These are phyloP conservation scores for Drosophila formosana DNA, from an alignment of 2,888 invertebrate genomes.

Conservation along the genomic window DNA sequence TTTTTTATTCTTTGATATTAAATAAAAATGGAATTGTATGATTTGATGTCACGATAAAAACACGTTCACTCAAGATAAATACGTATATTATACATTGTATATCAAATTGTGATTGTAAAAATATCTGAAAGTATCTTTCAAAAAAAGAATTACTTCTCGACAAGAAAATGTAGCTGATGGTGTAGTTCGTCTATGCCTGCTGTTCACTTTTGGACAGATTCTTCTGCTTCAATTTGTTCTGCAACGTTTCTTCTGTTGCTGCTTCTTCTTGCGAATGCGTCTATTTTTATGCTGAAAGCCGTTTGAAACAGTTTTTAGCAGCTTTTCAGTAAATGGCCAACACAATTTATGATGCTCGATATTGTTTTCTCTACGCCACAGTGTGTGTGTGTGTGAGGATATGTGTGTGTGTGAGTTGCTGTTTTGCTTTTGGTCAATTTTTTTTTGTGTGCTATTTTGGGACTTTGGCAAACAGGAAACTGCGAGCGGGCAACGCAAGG, in stretches of 20 bases:
- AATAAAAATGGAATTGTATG: too few relatives aligned
- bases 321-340: constrained; percentile 53
- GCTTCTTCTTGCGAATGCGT: constrained; percentile 6
- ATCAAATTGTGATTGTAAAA: too few relatives aligned
- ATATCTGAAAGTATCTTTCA: too few relatives aligned
- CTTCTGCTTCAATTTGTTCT: constrained; percentile 11
- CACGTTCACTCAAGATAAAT: too few relatives aligned
- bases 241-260: not conserved
- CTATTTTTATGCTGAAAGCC: constrained; percentile 55
- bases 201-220: constrained; percentile 16
- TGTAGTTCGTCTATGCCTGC: constrained; percentile 50
- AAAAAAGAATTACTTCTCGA: too few relatives aligned
- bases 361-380: constrained; percentile 48
- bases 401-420: constrained; percentile 24
- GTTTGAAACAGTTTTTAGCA: constrained; percentile 66
- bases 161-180: constrained; percentile 22
- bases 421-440: constrained; percentile 57
- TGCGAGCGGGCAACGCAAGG: constrained; percentile 34
- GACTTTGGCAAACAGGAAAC: constrained; percentile 69
- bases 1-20: too few relatives aligned
- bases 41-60: too few relatives aligned
- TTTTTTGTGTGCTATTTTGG: constrained; percentile 64
- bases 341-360: constrained; percentile 67
- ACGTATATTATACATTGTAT: too few relatives aligned
- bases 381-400: constrained; percentile 10